Conservation (phyloP, 1,140 invertebrate species). For the Tetramorium simillimum region DNA sequence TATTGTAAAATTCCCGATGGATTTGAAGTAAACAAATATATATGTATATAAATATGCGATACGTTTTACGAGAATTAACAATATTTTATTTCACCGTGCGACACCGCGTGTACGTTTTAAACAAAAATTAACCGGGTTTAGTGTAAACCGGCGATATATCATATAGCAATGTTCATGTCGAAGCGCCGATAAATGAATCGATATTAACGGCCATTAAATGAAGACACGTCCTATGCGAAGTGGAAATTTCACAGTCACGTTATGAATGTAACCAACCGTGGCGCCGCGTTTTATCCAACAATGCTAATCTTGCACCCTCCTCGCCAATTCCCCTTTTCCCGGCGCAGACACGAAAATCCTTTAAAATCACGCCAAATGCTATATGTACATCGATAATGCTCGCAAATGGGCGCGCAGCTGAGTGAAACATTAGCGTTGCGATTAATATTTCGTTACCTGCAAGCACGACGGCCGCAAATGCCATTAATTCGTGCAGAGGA, state of each 20-base stretch:
- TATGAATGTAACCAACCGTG: slow-evolving; percentile 61
- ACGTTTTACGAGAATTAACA: slow-evolving; percentile 26
- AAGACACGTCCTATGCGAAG: slow-evolving; percentile 60
- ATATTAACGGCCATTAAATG: slow-evolving; percentile 53
- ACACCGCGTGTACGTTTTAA: background rate
- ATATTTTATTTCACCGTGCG: background rate
- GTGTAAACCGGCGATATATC: slow-evolving; percentile 4
- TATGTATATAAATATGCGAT: slow-evolving; percentile 18
- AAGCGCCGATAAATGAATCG: slow-evolving; percentile 51
- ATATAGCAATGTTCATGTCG: background rate
- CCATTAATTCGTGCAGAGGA: slow-evolving; percentile 52
- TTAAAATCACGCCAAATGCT: slow-evolving; percentile 54
- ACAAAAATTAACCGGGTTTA: slow-evolving; percentile 43
- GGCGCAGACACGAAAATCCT: slow-evolving; percentile 60
- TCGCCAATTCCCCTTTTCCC: slow-evolving; percentile 13
- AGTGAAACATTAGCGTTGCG: slow-evolving; percentile 56
- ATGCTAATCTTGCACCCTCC: slow-evolving; percentile 65
- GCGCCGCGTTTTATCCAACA: slow-evolving; percentile 64
- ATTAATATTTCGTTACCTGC: slow-evolving; percentile 60
- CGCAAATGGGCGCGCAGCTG: slow-evolving; percentile 49
- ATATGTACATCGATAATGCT: slow-evolving; percentile 57
- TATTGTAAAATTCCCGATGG: background rate
- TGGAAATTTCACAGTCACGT: slow-evolving; percentile 65
- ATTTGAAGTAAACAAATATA: slow-evolving; percentile 15
- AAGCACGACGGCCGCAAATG: slow-evolving; percentile 51